These are phyloP conservation scores for Cyclophora albipunctata DNA, from an alignment of 2,888 invertebrate species.

Conservation along the genomic window DNA sequence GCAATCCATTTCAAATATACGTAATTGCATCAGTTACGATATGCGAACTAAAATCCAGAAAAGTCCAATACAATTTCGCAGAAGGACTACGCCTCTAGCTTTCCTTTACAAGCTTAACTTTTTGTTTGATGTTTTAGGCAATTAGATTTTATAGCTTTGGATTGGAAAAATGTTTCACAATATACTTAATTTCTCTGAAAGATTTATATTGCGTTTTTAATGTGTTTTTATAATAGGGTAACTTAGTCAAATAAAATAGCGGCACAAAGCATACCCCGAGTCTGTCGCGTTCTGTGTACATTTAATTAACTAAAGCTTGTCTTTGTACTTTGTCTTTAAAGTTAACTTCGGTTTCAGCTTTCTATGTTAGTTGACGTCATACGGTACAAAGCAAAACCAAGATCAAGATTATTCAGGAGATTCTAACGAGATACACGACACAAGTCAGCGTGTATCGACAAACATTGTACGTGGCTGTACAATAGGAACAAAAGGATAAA, in stretches of 20 bases:
- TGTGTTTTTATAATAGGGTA: no score
- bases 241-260: no score
- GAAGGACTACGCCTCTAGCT: constrained; percentile 1
- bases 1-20: constrained; percentile 48
- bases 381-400: constrained; percentile 1
- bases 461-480: constrained; percentile 37
- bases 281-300: no score
- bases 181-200: no score
- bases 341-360: background rate
- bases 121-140: constrained; percentile 7
- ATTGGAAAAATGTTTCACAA: no score
- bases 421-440: constrained; percentile 4
- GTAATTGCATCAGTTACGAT: constrained; percentile 53
- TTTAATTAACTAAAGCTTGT: no score
- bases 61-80: no score
- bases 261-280: no score
- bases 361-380: background rate
- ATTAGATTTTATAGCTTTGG: no score
- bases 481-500: constrained; percentile 53
- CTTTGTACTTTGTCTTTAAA: no score
- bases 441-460: constrained; percentile 37
- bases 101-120: constrained; percentile 10
- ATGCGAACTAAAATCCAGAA: no score
- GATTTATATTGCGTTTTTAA: no score
- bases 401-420: constrained; percentile 8